Conservation (phyloP, 2,113 vertebrate genomes). For the Collichthys lucidus region DNA sequence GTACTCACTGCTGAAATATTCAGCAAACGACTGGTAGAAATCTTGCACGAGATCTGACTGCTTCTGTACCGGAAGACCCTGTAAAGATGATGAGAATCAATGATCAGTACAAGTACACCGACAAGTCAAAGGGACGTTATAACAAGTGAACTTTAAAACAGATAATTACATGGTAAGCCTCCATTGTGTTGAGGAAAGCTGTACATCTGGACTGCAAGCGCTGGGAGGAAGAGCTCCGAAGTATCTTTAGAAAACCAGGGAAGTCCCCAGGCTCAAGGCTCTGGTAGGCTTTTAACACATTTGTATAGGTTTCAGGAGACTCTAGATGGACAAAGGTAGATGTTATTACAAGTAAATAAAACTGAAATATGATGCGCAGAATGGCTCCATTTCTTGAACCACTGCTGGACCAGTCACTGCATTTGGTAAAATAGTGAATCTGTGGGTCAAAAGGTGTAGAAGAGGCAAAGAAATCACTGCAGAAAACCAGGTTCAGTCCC, state of each 20-base stretch:
- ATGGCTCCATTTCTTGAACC: background rate
- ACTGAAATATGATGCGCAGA: background rate
- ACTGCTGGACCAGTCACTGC: background rate
- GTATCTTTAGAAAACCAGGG: slow-evolving; percentile 84
- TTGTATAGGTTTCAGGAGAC: slow-evolving; percentile 63
- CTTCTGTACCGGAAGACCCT: slow-evolving; percentile 82
- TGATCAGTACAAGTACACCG: background rate
- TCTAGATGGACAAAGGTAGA: slow-evolving; percentile 57
- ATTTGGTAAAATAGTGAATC: background rate
- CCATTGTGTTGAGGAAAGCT: slow-evolving; percentile 85
- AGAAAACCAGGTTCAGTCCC: background rate
- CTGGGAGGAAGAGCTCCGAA: slow-evolving; percentile 81
- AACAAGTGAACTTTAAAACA: background rate
- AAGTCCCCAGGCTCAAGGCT: slow-evolving; percentile 84
- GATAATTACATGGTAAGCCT: slow-evolving; percentile 82
- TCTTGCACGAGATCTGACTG: slow-evolving; percentile 86
- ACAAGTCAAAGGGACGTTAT: background rate
- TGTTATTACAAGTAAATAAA: background rate
- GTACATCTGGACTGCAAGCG: slow-evolving; percentile 82
- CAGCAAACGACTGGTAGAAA: slow-evolving; percentile 84
- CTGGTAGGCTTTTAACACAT: slow-evolving; percentile 74
- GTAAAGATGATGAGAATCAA: slow-evolving; percentile 13
- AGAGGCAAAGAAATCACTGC: no score
- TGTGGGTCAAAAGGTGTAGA: no score
- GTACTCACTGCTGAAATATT: slow-evolving; percentile 80